Evolutionary conservation across 2,797 vertebrate species (phyloP).

Genomic region (Arctocebus calabarensis): DNA sequence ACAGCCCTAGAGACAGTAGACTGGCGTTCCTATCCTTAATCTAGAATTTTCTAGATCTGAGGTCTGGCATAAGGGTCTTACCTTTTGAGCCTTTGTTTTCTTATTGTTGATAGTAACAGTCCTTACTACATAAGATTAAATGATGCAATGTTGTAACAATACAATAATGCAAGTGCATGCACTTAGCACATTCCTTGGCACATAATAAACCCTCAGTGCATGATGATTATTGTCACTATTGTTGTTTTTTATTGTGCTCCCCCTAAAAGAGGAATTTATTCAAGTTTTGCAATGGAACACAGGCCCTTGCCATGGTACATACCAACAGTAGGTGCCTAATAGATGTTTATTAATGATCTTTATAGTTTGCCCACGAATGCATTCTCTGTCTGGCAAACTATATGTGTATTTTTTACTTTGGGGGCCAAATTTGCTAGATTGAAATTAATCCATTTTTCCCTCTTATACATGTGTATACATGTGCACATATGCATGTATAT

Average conservation of each 20-base stretch:
- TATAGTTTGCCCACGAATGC: neutral
- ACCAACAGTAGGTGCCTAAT: neutral
- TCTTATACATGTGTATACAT: neutral
- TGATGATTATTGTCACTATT: neutral
- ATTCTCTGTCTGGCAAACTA: neutral
- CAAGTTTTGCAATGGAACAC: constrained; percentile 15
- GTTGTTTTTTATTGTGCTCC: neutral
- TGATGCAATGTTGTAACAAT: neutral
- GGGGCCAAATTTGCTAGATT: neutral
- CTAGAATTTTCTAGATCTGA: constrained; percentile 45
- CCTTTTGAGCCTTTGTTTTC: neutral
- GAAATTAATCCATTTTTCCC: neutral
- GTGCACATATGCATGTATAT: neutral
- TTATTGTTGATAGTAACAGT: neutral
- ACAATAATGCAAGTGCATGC: neutral
- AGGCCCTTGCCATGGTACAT: neutral
- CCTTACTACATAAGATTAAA: neutral
- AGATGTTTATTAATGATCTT: constrained; percentile 33
- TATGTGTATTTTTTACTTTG: neutral
- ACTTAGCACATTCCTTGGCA: neutral
- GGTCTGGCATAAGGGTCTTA: neutral
- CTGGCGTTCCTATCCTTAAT: neutral
- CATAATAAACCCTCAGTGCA: neutral
- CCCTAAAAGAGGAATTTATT: constrained; percentile 20
- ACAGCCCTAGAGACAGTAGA: neutral